Evolutionary conservation across 1,140 invertebrate species (phyloP).

Genomic region (Apis florea): DNA sequence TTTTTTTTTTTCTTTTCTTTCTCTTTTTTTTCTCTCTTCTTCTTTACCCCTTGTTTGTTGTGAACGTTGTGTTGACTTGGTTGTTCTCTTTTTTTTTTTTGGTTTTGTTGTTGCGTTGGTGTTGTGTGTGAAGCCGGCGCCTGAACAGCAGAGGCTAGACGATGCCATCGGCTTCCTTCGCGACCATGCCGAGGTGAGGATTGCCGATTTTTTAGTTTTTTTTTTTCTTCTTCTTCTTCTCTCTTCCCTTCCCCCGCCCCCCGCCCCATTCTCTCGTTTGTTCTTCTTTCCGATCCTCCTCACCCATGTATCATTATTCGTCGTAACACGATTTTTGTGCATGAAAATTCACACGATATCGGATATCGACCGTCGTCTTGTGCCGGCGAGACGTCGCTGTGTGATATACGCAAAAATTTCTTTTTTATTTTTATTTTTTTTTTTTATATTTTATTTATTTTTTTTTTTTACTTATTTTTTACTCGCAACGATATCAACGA

Average conservation of each 20-base stretch:
- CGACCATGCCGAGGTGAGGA: slow-evolving; percentile 89
- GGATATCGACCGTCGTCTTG: not conserved
- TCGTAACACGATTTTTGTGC: slow-evolving; percentile 6
- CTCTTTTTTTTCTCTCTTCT: slow-evolving; percentile 36
- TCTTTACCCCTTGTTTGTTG: slow-evolving; percentile 74
- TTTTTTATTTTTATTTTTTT: no score
- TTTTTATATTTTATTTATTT: no score
- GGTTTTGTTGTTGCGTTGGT: slow-evolving; percentile 82
- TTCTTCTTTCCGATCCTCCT: slow-evolving; percentile 7
- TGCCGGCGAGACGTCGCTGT: not conserved
- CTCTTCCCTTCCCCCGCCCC: no score
- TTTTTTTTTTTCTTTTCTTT: slow-evolving; percentile 11
- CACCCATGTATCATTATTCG: slow-evolving; percentile 26
- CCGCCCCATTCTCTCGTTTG: slow-evolving; percentile 7
- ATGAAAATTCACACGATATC: slow-evolving; percentile 15
- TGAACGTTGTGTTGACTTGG: slow-evolving; percentile 80
- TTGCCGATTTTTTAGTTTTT: slow-evolving; percentile 77
- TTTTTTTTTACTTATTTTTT: no score
- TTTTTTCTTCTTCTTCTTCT: slow-evolving; percentile 13
- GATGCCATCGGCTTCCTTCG: slow-evolving; percentile 94
- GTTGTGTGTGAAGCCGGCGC: slow-evolving; percentile 85
- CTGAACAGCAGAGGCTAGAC: slow-evolving; percentile 91
- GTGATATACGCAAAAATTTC: not conserved
- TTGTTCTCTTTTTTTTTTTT: slow-evolving; percentile 79
- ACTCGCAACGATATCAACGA: no score